Evolutionary conservation across 2,113 vertebrate genomes (phyloP).

Genomic region (Mola mola): DNA sequence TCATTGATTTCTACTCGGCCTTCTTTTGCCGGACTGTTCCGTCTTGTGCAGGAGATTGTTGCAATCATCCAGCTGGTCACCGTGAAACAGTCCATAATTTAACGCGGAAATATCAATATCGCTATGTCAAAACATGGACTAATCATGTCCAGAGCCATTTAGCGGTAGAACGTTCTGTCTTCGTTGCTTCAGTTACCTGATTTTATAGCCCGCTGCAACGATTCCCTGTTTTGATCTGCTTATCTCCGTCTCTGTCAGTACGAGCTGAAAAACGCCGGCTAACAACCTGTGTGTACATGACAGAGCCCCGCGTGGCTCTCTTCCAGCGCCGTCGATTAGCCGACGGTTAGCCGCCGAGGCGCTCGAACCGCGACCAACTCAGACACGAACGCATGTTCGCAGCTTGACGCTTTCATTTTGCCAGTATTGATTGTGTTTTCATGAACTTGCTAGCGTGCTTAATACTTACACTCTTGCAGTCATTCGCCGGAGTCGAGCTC

Average conservation of each 20-base stretch:
- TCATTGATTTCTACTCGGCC: constrained; percentile 54
- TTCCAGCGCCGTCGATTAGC: no score
- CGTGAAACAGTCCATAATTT: constrained; percentile 36
- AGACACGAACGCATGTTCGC: background rate
- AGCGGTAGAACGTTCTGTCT: constrained; percentile 9
- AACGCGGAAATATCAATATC: constrained; percentile 38
- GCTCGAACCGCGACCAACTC: constrained; percentile 9
- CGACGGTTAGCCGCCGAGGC: no score
- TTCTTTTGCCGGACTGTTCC: constrained; percentile 24
- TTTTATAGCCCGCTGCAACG: no score
- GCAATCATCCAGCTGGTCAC: constrained; percentile 8
- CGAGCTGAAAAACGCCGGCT: background rate
- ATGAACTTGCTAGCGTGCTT: background rate
- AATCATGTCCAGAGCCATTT: background rate
- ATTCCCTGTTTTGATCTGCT: no score
- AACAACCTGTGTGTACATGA: constrained; percentile 8
- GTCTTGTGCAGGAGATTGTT: constrained; percentile 14
- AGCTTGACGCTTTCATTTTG: constrained; percentile 21
- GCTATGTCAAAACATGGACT: constrained; percentile 4
- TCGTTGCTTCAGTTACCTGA: constrained; percentile 15
- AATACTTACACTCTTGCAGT: constrained; percentile 26
- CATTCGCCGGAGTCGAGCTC: no score
- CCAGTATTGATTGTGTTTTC: constrained; percentile 26
- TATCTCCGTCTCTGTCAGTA: no score
- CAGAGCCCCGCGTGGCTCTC: constrained; percentile 3